Evolutionary conservation across 2,113 vertebrate genomes (phyloP), one percentile per base, ranked within the genome.

Genomic region (Caranx ignobilis): DNA sequence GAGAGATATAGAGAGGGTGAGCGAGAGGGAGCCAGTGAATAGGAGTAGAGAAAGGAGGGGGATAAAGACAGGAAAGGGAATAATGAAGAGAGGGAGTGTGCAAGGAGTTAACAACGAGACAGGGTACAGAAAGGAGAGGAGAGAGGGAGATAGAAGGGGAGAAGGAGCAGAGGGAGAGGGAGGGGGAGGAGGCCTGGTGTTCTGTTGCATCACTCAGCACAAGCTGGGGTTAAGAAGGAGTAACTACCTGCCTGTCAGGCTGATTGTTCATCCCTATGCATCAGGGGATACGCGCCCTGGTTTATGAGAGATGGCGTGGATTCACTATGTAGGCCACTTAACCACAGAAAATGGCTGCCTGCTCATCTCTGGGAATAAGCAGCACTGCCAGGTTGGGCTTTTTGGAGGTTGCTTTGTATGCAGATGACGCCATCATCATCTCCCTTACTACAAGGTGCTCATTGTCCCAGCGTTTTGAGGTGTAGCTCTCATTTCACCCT

Each of bases 181-280:
- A 67, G 37, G 67, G 79, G 65, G 65, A 65, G 41, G 73, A 77
- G 57, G 21, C 37, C 71, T 78, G 80, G 87, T 84, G 77, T 89
- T 92, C 65, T 65, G 81, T 86, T 90, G 87, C 91, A 91, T 94
- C 91, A 90, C 70, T 92, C 91, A 89, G 74, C 75, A 41, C 79
- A 72, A 65, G 88, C 83, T 11, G 72, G 87, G 93, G 94, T 95
- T 94, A 95, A 95, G 89, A 83, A 92, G 88, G 90, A 93, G 90
- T 92, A 93, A 94, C 89, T 94, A 91, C 91, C 93, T 94, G 93
- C 89, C 89, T 94, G 91, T 94, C 93, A 92, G 90, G 81, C 88
- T 91, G 89, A 92, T 93, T 92, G 91, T 92, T 92, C 91, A 90
- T 93, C 89, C 87, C 86, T 88, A 83, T 92, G 87, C 92, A 91